These are phyloP conservation scores for Papilio elwesi DNA, from an alignment of 2,888 invertebrate genomes.

Conservation along the genomic window DNA sequence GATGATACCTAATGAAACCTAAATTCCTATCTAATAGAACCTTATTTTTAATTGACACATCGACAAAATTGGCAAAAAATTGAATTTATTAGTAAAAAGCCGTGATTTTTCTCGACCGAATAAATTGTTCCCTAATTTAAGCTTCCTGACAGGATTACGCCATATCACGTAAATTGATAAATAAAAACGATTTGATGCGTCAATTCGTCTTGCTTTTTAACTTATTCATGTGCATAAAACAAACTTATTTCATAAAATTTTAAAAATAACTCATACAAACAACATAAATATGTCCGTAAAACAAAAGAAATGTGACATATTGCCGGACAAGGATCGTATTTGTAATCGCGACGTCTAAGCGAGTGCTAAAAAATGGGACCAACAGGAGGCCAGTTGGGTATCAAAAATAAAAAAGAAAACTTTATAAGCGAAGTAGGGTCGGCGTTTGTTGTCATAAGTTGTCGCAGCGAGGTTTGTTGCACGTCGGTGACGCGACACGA, in stretches of 20 bases:
- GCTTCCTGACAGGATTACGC: too few relatives aligned
- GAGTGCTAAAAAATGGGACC: slow-evolving; percentile 36
- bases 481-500: slow-evolving; percentile 66
- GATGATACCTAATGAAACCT: too few relatives aligned
- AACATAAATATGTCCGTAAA: slow-evolving; percentile 16
- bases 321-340: slow-evolving; percentile 14
- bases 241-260: background rate
- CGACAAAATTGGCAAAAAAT: too few relatives aligned
- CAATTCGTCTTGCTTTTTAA: background rate
- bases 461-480: slow-evolving; percentile 68
- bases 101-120: too few relatives aligned
- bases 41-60: too few relatives aligned
- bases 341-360: slow-evolving; percentile 31
- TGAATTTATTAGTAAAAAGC: too few relatives aligned
- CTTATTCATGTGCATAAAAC: background rate
- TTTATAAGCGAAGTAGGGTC: slow-evolving; percentile 59
- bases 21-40: too few relatives aligned
- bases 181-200: background rate
- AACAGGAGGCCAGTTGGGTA: slow-evolving; percentile 46
- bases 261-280: slow-evolving; percentile 3
- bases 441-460: slow-evolving; percentile 77
- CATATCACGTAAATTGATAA: too few relatives aligned
- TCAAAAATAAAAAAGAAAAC: slow-evolving; percentile 63
- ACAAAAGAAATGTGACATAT: slow-evolving; percentile 17
- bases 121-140: too few relatives aligned